Percentiles rank a stretch among this genome's conserved stretches.
These are phyloP conservation scores for Petrosia ficiformis DNA, from an alignment of 37 sponge, comb jelly and placozoan genomes.

Conservation along the genomic window DNA sequence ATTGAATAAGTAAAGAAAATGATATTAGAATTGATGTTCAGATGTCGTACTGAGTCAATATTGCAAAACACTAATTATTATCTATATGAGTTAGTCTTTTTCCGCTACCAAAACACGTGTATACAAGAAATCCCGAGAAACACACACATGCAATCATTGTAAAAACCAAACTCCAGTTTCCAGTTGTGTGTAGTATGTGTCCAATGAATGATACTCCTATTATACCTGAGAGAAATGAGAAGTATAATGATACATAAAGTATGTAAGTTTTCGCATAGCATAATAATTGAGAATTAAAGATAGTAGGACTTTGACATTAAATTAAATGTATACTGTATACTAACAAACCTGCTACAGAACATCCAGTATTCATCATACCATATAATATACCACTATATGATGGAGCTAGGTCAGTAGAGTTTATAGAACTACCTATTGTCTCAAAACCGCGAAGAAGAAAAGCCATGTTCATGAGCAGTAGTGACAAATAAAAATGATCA, in stretches of 20 bases:
- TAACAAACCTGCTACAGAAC: conserved; percentile 38
- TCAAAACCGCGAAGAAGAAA: conserved; percentile 11
- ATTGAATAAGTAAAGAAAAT: too few relatives aligned
- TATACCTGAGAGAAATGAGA: conserved; percentile 41
- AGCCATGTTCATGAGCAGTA: conserved; percentile 1
- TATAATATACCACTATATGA: conserved; percentile 19
- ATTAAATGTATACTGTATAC: too few relatives aligned
- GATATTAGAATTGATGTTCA: too few relatives aligned
- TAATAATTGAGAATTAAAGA: too few relatives aligned
- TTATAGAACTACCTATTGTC: conserved; percentile 17
- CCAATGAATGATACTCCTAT: conserved; percentile 40
- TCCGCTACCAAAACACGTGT: conserved; percentile 36
- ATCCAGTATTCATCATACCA: conserved; percentile 27
- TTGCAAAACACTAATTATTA: too few relatives aligned
- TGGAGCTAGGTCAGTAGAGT: conserved; percentile 32
- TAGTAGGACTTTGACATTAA: too few relatives aligned
- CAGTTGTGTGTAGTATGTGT: conserved; percentile 11
- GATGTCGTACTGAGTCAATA: too few relatives aligned
- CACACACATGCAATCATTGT: background rate
- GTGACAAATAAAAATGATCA: background rate
- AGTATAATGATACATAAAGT: too few relatives aligned
- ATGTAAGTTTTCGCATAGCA: too few relatives aligned
- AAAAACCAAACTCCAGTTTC: conserved; percentile 32
- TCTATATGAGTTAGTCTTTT: conserved; percentile 7
- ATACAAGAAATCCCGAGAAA: conserved; percentile 9